Percentiles rank a stretch among this genome's conserved stretches.
Evolutionary conservation across 1,140 invertebrate genomes (phyloP).

Genomic region (Monochamus saltuarius): DNA sequence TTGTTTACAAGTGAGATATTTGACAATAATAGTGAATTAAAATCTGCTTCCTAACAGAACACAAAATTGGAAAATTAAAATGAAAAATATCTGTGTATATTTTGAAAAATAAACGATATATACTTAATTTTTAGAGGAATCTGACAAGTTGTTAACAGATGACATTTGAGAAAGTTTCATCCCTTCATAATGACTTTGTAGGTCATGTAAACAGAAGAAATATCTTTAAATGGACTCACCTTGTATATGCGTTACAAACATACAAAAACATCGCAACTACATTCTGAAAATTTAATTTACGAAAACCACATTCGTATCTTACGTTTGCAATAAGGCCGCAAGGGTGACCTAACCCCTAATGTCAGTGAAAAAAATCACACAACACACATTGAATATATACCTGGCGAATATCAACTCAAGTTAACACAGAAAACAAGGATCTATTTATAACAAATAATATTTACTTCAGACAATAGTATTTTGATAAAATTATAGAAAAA

Average conservation of each 20-base stretch:
- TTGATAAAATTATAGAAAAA: slow-evolving; percentile 45
- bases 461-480: slow-evolving; percentile 33
- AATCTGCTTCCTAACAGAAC: neutral
- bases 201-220: slow-evolving; percentile 30
- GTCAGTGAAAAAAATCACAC: slow-evolving; percentile 28
- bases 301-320: slow-evolving; percentile 37
- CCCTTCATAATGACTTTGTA: slow-evolving; percentile 37
- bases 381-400: slow-evolving; percentile 31
- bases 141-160: slow-evolving; percentile 18
- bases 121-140: slow-evolving; percentile 11
- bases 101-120: neutral
- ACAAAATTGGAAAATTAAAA: neutral
- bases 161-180: slow-evolving; percentile 35
- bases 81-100: neutral
- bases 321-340: slow-evolving; percentile 44
- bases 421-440: slow-evolving; percentile 16
- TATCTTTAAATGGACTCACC: slow-evolving; percentile 23
- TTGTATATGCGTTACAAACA: slow-evolving; percentile 14
- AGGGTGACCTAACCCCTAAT: slow-evolving; percentile 48
- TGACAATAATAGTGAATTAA: neutral
- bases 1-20: neutral
- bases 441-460: slow-evolving; percentile 24
- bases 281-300: slow-evolving; percentile 7
- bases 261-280: slow-evolving; percentile 20
- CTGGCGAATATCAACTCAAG: slow-evolving; percentile 14